Conservation (phyloP, 2,797 vertebrate species). For the Toxotes lorentzi region DNA sequence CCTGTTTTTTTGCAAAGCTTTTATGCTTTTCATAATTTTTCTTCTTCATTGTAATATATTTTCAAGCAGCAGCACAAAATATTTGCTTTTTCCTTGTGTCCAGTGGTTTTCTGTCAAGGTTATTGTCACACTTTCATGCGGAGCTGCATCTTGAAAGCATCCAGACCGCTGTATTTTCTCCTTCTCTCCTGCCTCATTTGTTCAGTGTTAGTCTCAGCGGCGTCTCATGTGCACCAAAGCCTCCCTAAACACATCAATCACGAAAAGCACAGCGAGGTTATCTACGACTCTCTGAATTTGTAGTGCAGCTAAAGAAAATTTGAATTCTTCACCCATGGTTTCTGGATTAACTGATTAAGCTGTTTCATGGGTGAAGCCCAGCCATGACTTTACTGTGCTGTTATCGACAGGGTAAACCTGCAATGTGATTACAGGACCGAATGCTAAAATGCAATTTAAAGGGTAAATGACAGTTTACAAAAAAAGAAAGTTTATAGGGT, state of each 20-base stretch:
- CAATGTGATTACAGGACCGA: neutral
- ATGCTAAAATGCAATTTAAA: neutral
- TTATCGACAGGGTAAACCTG: slow-evolving; percentile 2
- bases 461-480: neutral
- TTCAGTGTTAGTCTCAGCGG: slow-evolving; percentile 63
- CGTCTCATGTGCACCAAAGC: slow-evolving; percentile 60
- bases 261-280: slow-evolving; percentile 44
- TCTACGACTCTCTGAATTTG: slow-evolving; percentile 40
- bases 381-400: slow-evolving; percentile 4
- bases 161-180: slow-evolving; percentile 59
- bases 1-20: slow-evolving; percentile 1
- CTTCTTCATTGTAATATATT: slow-evolving; percentile 1
- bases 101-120: slow-evolving; percentile 52
- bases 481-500: neutral
- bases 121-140: slow-evolving; percentile 50
- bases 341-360: slow-evolving; percentile 44
- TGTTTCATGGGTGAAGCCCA: slow-evolving; percentile 17
- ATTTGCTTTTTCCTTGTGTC: slow-evolving; percentile 21
- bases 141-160: slow-evolving; percentile 48
- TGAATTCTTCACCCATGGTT: slow-evolving; percentile 37
- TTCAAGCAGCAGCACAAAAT: slow-evolving; percentile 29
- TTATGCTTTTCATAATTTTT: neutral
- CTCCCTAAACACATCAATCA: slow-evolving; percentile 59
- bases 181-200: slow-evolving; percentile 60
- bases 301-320: slow-evolving; percentile 37